A percentile compares a stretch with the other conserved stretches of the same genome.
Evolutionary conservation across 2,888 invertebrate genomes (phyloP).

Genomic region (Phortica magna): DNA sequence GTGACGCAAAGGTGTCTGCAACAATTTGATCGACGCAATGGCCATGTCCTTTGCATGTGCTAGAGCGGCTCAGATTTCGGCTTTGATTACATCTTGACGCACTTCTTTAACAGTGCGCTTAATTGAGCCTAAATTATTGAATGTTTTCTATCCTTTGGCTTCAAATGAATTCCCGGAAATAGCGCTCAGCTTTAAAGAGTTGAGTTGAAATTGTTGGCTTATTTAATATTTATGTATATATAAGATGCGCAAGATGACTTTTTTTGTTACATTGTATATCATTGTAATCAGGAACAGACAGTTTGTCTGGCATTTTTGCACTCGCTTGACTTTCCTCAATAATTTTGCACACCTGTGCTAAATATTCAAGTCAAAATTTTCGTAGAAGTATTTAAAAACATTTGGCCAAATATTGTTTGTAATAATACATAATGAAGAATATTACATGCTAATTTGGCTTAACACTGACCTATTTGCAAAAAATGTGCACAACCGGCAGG

Average conservation of each 20-base stretch:
- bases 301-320: slow-evolving; percentile 43
- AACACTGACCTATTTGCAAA: slow-evolving; percentile 34
- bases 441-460: slow-evolving; percentile 68
- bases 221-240: too few relatives aligned
- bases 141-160: not conserved
- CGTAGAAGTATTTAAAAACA: slow-evolving; percentile 44
- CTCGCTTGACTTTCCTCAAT: slow-evolving; percentile 15
- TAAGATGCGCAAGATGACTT: too few relatives aligned
- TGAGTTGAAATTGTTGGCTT: not conserved
- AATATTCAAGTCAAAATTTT: not conserved
- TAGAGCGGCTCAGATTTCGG: not conserved
- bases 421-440: slow-evolving; percentile 49
- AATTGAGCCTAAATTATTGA: slow-evolving; percentile 5
- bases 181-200: too few relatives aligned
- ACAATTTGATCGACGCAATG: not conserved
- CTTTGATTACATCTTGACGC: not conserved
- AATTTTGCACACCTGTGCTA: slow-evolving; percentile 32
- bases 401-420: slow-evolving; percentile 31
- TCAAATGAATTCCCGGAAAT: not conserved
- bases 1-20: not conserved
- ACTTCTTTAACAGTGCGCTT: not conserved
- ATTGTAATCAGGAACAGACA: slow-evolving; percentile 35
- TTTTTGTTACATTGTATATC: too few relatives aligned
- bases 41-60: not conserved
- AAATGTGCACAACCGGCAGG: slow-evolving; percentile 9